Conservation (phyloP, 2,797 vertebrate genomes). For the Hypotaenidia philippensis region DNA sequence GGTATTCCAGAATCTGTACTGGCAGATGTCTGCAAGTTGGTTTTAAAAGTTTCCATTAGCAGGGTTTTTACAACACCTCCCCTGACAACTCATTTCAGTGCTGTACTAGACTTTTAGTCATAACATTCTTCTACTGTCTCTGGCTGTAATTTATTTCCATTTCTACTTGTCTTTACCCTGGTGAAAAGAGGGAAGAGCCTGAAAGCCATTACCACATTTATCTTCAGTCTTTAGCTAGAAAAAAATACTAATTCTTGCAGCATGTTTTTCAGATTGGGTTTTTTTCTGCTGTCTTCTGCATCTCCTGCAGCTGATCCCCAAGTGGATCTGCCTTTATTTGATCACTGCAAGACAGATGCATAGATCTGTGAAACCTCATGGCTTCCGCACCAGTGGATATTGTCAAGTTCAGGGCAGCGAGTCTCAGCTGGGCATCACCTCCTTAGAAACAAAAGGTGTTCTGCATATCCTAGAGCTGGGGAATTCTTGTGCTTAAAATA, state of each 20-base stretch:
- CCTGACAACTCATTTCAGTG: not conserved
- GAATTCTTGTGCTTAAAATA: not conserved
- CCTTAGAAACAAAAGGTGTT: not conserved
- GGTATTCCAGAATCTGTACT: not conserved
- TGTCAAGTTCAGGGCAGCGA: not conserved
- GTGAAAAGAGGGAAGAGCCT: not conserved
- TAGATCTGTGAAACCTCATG: not conserved
- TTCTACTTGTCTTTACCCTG: not conserved
- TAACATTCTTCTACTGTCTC: not conserved
- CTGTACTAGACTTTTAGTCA: not conserved
- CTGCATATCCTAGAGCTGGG: not conserved
- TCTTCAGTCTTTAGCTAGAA: not conserved
- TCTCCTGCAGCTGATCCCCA: not conserved
- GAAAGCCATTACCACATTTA: not conserved
- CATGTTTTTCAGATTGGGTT: not conserved
- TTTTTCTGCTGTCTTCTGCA: not conserved
- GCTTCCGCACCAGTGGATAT: not conserved
- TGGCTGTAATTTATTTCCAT: not conserved
- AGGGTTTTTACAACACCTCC: accelerated
- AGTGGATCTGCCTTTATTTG: not conserved
- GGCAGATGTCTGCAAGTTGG: not conserved
- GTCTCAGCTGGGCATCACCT: accelerated
- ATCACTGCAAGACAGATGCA: not conserved
- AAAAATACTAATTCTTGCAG: not conserved
- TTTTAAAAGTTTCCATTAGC: not conserved